Percentiles rank a stretch among this genome's conserved stretches.
These are phyloP conservation scores for Epinephelus moara DNA, from an alignment of 2,113 vertebrate species.

Conservation along the genomic window DNA sequence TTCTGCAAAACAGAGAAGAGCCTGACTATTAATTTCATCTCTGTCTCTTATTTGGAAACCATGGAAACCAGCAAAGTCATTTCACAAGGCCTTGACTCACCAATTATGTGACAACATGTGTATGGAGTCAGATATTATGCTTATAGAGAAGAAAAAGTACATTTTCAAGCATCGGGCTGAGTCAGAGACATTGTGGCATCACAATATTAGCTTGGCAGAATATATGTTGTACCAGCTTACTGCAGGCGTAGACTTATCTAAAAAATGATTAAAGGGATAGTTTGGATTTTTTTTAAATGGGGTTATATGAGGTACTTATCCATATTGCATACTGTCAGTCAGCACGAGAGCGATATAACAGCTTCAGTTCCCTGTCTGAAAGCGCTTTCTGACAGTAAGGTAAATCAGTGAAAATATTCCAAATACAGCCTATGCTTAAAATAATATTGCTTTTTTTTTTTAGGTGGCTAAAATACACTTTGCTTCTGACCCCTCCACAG, in stretches of 20 bases:
- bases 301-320: too few species aligned
- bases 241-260: neutral
- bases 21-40: neutral
- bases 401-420: too few species aligned
- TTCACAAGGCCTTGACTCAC: neutral
- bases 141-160: neutral
- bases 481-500: too few species aligned
- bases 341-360: too few species aligned
- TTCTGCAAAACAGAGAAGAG: neutral
- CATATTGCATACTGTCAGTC: too few species aligned
- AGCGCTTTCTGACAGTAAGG: too few species aligned
- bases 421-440: too few species aligned
- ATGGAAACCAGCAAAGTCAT: neutral
- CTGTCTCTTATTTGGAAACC: neutral
- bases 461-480: too few species aligned
- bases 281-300: too few species aligned
- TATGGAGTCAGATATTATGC: neutral
- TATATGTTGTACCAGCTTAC: too few species aligned
- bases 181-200: neutral
- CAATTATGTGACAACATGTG: neutral
- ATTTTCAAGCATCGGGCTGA: neutral
- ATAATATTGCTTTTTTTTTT: too few species aligned
- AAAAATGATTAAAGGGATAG: neutral
- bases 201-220: neutral
- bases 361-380: too few species aligned